Percentiles rank a stretch among this genome's conserved stretches.
These are phyloP conservation scores for Geotrypetes seraphini DNA, from an alignment of 2,797 vertebrate species.

Conservation along the genomic window DNA sequence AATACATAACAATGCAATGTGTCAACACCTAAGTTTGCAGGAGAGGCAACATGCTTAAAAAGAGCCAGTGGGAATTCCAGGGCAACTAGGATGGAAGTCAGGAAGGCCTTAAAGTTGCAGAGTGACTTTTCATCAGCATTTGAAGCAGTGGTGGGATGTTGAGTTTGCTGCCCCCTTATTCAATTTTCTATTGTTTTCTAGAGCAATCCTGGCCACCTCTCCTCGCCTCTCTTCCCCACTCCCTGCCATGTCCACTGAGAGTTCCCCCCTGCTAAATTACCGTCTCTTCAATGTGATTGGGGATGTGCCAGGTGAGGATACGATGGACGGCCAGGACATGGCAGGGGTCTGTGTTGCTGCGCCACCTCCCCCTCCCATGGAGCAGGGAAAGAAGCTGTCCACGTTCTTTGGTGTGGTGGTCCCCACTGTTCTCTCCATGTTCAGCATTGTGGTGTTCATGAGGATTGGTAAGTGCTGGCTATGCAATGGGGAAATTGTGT, in stretches of 20 bases:
- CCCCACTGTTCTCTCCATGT: constrained; percentile 86
- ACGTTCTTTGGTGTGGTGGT: constrained; percentile 88
- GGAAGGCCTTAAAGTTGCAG: too few species aligned
- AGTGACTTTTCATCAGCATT: too few species aligned
- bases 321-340: constrained; percentile 14
- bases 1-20: too few species aligned
- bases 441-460: constrained; percentile 83
- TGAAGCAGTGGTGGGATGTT: too few species aligned
- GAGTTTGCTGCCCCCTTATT: too few species aligned
- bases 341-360: constrained; percentile 9
- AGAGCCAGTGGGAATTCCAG: too few species aligned
- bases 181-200: background rate
- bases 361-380: background rate
- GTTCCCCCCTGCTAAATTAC: constrained; percentile 67
- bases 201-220: background rate
- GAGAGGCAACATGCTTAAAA: too few species aligned
- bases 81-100: too few species aligned
- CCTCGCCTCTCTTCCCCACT: background rate
- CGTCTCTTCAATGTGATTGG: constrained; percentile 60
- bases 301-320: constrained; percentile 7
- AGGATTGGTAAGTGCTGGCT: constrained; percentile 66
- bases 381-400: constrained; percentile 56
- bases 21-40: too few species aligned
- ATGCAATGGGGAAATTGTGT: too few species aligned
- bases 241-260: constrained; percentile 70